phyloP scores from a whole-genome alignment of 2,888 invertebrate genomes.

The Sericinus montela region DNA sequence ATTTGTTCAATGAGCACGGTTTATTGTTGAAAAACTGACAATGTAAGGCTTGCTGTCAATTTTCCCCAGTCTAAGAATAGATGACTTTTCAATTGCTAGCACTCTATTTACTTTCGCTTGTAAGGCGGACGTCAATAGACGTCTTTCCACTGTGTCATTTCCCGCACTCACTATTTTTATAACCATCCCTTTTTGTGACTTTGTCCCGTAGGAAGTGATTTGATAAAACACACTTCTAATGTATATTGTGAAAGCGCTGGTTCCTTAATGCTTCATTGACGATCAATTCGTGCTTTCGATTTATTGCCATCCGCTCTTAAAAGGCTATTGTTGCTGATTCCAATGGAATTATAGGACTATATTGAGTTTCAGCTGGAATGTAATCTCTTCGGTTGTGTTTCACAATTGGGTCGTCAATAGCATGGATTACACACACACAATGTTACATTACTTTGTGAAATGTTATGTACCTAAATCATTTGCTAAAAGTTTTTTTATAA shows the following conservation, averaged over 20 bases:
- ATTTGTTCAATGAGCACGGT: conserved; percentile 43
- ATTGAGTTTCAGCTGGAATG: conserved; percentile 42
- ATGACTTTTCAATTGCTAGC: conserved; percentile 74
- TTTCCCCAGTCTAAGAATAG: conserved; percentile 42
- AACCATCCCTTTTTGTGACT: conserved; percentile 49
- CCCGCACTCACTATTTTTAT: conserved; percentile 68
- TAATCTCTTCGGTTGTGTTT: conserved; percentile 45
- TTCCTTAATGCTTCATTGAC: conserved; percentile 70
- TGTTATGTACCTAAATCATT: neutral
- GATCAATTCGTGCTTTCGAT: conserved; percentile 65
- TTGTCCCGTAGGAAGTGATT: conserved; percentile 68
- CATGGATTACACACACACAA: neutral
- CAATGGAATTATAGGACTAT: conserved; percentile 60
- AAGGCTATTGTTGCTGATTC: conserved; percentile 59
- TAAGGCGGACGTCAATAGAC: conserved; percentile 49
- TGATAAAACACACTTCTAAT: conserved; percentile 74
- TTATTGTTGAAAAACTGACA: conserved; percentile 49
- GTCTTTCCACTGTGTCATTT: conserved; percentile 67
- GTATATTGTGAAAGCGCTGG: conserved; percentile 68
- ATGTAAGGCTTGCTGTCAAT: conserved; percentile 43
- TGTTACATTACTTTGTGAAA: neutral
- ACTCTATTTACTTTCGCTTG: conserved; percentile 59
- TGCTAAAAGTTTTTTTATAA: neutral
- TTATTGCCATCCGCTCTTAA: conserved; percentile 67
- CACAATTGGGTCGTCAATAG: conserved; percentile 28